These are phyloP conservation scores for Polyodon spathula DNA, from an alignment of 2,113 vertebrate genomes.

Conservation along the genomic window DNA sequence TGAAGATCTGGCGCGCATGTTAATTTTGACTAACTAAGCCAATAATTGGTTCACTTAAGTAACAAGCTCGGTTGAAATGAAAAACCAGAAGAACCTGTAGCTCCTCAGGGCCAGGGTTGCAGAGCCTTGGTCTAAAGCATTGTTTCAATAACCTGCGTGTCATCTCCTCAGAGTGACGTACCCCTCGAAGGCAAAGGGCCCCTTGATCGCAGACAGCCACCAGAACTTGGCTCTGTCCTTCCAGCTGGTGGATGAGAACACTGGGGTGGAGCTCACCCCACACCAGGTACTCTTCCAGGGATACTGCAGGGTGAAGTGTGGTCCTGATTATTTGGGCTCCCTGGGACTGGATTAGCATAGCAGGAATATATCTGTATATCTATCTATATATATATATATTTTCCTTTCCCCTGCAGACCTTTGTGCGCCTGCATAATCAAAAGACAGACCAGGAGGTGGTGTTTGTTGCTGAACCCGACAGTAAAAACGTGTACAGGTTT, in stretches of 20 bases:
- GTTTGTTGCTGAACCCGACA: constrained; percentile 93
- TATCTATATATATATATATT: background rate
- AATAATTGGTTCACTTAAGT: no score
- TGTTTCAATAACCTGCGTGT: constrained; percentile 61
- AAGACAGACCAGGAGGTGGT: constrained; percentile 96
- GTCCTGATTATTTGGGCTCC: background rate
- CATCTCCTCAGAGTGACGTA: constrained; percentile 69
- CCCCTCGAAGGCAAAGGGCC: constrained; percentile 79
- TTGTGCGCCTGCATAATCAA: constrained; percentile 90
- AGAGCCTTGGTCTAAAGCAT: constrained; percentile 74
- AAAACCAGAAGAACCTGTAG: no score
- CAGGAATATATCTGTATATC: background rate
- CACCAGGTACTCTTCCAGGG: constrained; percentile 71
- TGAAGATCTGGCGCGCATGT: no score
- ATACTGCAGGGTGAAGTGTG: constrained; percentile 19
- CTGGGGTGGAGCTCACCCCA: constrained; percentile 83
- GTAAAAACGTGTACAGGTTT: constrained; percentile 91
- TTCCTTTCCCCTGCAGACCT: constrained; percentile 62
- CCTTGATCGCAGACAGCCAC: constrained; percentile 89
- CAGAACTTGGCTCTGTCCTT: constrained; percentile 95
- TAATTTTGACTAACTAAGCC: no score
- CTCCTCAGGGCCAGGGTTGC: no score
- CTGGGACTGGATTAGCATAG: no score
- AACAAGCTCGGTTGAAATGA: no score
- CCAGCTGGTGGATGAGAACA: constrained; percentile 85